phyloP scores from a whole-genome alignment of 2,113 vertebrate species.

The Shinisaurus crocodilurus region DNA sequence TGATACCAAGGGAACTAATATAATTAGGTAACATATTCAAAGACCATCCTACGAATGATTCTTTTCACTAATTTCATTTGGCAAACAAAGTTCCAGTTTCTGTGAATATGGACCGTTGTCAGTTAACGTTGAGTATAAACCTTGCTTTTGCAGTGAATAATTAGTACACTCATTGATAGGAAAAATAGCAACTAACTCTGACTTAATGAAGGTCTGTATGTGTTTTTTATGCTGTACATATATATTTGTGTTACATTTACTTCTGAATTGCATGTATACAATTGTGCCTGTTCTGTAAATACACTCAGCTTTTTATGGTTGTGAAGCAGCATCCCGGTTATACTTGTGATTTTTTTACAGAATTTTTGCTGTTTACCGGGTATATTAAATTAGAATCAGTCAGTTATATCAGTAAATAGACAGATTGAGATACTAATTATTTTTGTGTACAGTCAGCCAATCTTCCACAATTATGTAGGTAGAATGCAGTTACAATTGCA shows the following conservation, averaged over 20 bases:
- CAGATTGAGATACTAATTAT: conserved; percentile 49
- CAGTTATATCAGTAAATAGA: conserved; percentile 57
- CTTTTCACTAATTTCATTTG: background rate
- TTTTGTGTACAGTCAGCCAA: conserved; percentile 46
- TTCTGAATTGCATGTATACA: conserved; percentile 59
- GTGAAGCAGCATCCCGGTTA: conserved; percentile 57
- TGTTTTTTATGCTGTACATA: conserved; percentile 49
- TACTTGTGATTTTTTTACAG: conserved; percentile 59
- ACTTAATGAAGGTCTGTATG: background rate
- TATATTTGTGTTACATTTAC: conserved; percentile 46
- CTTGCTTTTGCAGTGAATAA: conserved; percentile 6
- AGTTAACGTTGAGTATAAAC: conserved; percentile 37
- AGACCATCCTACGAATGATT: background rate
- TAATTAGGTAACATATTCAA: conserved; percentile 6
- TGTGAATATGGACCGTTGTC: conserved; percentile 45
- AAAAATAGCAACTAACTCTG: background rate
- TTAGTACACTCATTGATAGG: conserved; percentile 21
- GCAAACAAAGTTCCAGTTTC: conserved; percentile 17
- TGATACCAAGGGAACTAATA: conserved; percentile 10
- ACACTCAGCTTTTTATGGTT: conserved; percentile 49
- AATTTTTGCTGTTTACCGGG: conserved; percentile 47
- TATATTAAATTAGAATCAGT: conserved; percentile 59
- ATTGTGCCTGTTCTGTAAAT: conserved; percentile 63
- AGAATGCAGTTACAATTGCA: conserved; percentile 30
- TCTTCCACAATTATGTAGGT: conserved; percentile 38